Evolutionary conservation across 2,888 invertebrate species (phyloP).

Genomic region (Mamestra brassicae): DNA sequence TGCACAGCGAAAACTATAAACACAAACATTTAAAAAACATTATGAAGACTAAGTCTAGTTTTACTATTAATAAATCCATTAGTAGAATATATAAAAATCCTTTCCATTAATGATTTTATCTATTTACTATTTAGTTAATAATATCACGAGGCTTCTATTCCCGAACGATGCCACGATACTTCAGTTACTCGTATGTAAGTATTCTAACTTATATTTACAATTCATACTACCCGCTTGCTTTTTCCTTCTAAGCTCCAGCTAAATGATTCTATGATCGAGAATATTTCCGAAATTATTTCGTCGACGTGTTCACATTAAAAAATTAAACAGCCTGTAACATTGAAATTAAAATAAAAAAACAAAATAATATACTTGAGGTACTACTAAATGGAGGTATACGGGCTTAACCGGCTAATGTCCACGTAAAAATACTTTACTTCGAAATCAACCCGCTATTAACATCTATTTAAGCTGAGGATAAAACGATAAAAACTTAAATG

Average conservation of each 20-base stretch:
- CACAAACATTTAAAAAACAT: conserved; percentile 84
- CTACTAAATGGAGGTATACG: conserved; percentile 85
- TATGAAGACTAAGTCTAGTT: conserved; percentile 87
- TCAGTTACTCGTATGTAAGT: conserved; percentile 75
- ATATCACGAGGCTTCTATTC: conserved; percentile 90
- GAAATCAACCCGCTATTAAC: conserved; percentile 69
- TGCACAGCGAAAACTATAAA: conserved; percentile 90
- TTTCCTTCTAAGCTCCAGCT: conserved; percentile 84
- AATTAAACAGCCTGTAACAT: conserved; percentile 81
- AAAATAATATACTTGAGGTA: conserved; percentile 90
- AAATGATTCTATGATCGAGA: conserved; percentile 72
- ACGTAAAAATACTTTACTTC: conserved; percentile 63
- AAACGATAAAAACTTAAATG: conserved; percentile 78
- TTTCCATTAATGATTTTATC: conserved; percentile 90
- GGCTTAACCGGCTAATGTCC: conserved; percentile 70
- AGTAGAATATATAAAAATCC: conserved; percentile 91
- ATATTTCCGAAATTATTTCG: conserved; percentile 74
- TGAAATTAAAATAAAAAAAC: conserved; percentile 87
- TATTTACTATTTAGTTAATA: conserved; percentile 90
- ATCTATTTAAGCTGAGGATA: conserved; percentile 68
- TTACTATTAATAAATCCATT: conserved; percentile 89
- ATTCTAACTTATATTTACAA: conserved; percentile 89
- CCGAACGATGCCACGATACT: conserved; percentile 87
- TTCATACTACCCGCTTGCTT: conserved; percentile 89
- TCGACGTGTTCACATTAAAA: conserved; percentile 64